Evolutionary conservation across 64 coral and sea anemone genomes (phyloP).

Genomic region (Actinia tenebrosa): DNA sequence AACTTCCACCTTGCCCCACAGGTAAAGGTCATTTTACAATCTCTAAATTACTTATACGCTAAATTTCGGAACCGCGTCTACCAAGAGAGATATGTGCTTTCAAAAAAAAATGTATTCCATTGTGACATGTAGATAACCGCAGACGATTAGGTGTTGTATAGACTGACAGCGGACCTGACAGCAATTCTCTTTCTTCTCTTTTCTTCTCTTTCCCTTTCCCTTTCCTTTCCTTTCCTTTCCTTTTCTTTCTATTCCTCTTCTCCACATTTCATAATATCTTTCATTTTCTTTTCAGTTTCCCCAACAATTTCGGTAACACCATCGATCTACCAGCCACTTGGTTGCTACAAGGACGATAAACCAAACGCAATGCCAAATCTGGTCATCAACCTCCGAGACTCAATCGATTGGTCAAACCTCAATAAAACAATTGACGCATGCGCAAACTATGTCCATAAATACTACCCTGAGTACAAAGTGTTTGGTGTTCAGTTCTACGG

Average conservation of each 20-base stretch:
- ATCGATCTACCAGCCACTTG: slow-evolving; percentile 18
- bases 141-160: no score
- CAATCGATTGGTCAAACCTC: slow-evolving; percentile 37
- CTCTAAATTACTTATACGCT: no score
- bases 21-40: not conserved
- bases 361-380: slow-evolving; percentile 2
- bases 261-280: not conserved
- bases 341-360: slow-evolving; percentile 29
- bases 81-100: no score
- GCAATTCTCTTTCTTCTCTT: not conserved
- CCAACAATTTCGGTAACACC: not conserved
- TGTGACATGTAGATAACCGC: no score
- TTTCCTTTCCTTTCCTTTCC: not conserved
- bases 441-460: slow-evolving; percentile 13
- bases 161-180: no score
- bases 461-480: slow-evolving; percentile 3
- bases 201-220: not conserved
- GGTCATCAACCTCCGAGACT: slow-evolving; percentile 18
- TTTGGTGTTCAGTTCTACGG: slow-evolving; percentile 74
- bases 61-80: no score
- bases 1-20: slow-evolving; percentile 35
- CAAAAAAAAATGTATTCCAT: no score
- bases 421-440: slow-evolving; percentile 46
- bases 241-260: not conserved
- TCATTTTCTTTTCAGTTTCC: not conserved